These are phyloP conservation scores for Pygoscelis antarcticus DNA, from an alignment of 2,113 vertebrate genomes.

Conservation along the genomic window DNA sequence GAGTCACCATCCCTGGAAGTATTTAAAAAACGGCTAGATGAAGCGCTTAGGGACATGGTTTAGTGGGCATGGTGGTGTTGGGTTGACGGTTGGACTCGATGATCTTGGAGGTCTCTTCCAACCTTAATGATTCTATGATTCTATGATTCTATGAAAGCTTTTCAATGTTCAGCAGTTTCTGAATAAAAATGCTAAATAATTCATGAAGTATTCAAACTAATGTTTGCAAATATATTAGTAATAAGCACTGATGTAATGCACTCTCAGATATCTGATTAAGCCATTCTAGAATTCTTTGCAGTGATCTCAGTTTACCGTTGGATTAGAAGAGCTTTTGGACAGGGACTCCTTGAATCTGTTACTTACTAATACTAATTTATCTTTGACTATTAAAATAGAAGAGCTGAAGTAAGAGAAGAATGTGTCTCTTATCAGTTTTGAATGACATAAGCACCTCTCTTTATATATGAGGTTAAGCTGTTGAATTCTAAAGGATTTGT, in stretches of 20 bases:
- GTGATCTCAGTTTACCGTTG: conserved; percentile 18
- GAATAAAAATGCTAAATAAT: neutral
- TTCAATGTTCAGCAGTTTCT: neutral
- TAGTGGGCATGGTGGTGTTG: no score
- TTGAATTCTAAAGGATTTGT: conserved; percentile 56
- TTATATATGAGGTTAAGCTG: conserved; percentile 42
- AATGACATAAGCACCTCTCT: conserved; percentile 42
- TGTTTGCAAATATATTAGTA: conserved; percentile 32
- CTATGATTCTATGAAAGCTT: no score
- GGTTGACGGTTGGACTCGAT: no score
- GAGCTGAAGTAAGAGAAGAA: neutral
- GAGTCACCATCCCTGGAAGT: no score
- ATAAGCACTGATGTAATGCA: neutral
- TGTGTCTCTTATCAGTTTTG: conserved; percentile 58
- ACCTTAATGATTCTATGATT: no score
- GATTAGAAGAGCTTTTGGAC: conserved; percentile 48
- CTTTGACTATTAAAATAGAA: conserved; percentile 36
- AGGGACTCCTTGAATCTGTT: conserved; percentile 16
- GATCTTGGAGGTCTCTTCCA: no score
- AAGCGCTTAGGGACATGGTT: no score
- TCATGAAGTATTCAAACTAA: neutral
- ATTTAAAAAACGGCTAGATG: no score
- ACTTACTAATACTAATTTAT: conserved; percentile 31
- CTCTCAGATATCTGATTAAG: neutral
- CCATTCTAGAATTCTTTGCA: neutral